Percentiles rank a stretch among this genome's conserved stretches.
Conservation (phyloP, 2,113 vertebrate genomes). For the Malaclemys terrapin region DNA sequence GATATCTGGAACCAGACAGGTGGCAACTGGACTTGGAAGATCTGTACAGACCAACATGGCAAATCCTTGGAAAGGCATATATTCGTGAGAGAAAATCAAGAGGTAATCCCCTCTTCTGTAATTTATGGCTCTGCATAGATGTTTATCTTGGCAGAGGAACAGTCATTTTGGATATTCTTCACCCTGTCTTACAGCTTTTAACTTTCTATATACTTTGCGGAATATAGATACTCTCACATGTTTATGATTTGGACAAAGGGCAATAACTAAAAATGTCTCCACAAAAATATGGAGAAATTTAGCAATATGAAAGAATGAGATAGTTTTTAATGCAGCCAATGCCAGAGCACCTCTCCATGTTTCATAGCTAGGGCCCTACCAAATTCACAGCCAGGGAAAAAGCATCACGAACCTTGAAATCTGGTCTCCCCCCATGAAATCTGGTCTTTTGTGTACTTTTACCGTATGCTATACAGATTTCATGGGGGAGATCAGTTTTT, state of each 20-base stretch:
- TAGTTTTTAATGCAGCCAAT: neutral
- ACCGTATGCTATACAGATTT: no score
- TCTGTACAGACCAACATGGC: constrained; percentile 93
- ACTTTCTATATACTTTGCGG: neutral
- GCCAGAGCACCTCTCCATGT: neutral
- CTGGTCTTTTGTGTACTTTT: no score
- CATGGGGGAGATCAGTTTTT: no score
- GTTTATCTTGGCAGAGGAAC: neutral
- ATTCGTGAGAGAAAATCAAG: constrained; percentile 92
- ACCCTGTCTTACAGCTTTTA: neutral
- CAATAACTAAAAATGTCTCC: neutral
- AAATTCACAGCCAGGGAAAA: no score
- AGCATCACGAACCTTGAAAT: no score
- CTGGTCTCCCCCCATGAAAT: no score
- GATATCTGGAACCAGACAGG: constrained; percentile 94
- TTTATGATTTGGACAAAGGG: neutral
- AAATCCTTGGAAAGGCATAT: constrained; percentile 94
- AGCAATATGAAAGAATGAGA: neutral
- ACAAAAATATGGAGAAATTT: neutral
- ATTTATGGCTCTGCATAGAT: neutral
- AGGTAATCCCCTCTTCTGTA: constrained; percentile 81
- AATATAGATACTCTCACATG: neutral
- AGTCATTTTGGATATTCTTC: neutral
- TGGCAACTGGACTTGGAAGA: constrained; percentile 98
- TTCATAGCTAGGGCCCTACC: neutral